A percentile compares a stretch with the other conserved stretches of the same genome.
Conservation (phyloP, 2,888 invertebrate species). For the Dastarcus helophoroides region DNA sequence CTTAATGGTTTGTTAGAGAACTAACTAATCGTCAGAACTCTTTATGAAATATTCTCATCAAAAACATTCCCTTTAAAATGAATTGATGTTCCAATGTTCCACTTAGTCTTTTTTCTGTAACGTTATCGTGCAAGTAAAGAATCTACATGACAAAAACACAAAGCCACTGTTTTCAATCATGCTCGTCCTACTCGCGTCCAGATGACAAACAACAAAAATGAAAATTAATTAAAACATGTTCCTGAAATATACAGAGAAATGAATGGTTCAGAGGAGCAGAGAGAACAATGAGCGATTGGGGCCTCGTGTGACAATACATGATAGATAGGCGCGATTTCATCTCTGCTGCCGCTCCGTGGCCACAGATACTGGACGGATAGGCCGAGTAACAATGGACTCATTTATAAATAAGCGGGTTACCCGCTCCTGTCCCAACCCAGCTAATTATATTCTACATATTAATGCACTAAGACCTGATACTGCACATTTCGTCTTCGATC, state of each 20-base stretch:
- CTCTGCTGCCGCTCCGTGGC: slow-evolving; percentile 27
- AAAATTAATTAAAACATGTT: slow-evolving; percentile 36
- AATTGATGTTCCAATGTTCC: too few relatives aligned
- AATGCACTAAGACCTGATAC: too few relatives aligned
- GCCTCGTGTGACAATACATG: slow-evolving; percentile 38
- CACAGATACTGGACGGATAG: slow-evolving; percentile 28
- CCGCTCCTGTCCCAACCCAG: slow-evolving; percentile 30
- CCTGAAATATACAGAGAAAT: slow-evolving; percentile 27
- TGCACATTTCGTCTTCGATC: too few relatives aligned
- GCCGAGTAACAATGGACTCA: slow-evolving; percentile 34
- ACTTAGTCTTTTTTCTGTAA: too few relatives aligned
- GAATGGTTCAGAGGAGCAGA: slow-evolving; percentile 32
- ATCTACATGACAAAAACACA: slow-evolving; percentile 29
- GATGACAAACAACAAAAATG: slow-evolving; percentile 29
- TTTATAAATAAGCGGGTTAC: slow-evolving; percentile 38
- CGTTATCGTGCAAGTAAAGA: too few relatives aligned
- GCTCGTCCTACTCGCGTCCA: slow-evolving; percentile 22
- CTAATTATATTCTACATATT: too few relatives aligned
- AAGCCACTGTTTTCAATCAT: slow-evolving; percentile 31
- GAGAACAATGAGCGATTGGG: slow-evolving; percentile 38
- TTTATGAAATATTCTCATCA: too few relatives aligned
- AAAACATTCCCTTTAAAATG: too few relatives aligned
- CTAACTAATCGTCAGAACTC: too few relatives aligned
- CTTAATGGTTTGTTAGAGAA: too few relatives aligned
- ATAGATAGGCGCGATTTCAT: slow-evolving; percentile 36